Conservation (phyloP, 1,140 invertebrate genomes). For the Drosophila funebris region DNA sequence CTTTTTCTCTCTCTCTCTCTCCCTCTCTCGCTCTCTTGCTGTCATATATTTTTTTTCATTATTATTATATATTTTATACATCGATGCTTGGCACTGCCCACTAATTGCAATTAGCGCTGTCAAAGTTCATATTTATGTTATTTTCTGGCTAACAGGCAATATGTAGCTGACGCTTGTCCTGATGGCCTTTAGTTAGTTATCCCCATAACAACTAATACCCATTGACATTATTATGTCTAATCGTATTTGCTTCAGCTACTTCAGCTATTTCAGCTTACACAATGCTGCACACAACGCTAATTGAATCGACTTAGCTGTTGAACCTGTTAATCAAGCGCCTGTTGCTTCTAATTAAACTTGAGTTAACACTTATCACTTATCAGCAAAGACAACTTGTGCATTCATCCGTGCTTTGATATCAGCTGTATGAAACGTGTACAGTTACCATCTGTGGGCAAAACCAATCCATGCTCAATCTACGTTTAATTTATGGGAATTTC, state of each 20-base stretch:
- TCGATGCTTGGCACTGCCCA: conserved; percentile 25
- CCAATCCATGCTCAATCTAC: not conserved
- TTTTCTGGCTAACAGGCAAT: conserved; percentile 26
- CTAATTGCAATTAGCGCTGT: conserved; percentile 75
- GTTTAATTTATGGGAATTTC: conserved; percentile 6
- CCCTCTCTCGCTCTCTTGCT: too few species aligned
- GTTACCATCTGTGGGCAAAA: not conserved
- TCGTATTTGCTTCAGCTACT: conserved; percentile 48
- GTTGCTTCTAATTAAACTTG: conserved; percentile 51
- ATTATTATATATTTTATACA: conserved; percentile 14
- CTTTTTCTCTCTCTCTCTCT: too few species aligned
- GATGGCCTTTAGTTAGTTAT: conserved; percentile 26
- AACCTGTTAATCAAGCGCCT: conserved; percentile 42
- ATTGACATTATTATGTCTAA: conserved; percentile 69
- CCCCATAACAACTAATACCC: conserved; percentile 46
- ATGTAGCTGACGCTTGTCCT: not conserved
- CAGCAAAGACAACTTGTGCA: not conserved
- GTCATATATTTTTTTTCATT: conserved; percentile 30
- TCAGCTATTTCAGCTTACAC: conserved; percentile 26
- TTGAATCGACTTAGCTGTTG: conserved; percentile 33
- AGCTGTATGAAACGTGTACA: not conserved
- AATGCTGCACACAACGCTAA: conserved; percentile 47
- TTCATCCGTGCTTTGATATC: not conserved
- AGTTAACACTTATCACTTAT: conserved; percentile 44
- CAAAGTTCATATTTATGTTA: conserved; percentile 65